Evolutionary conservation across 2,113 vertebrate genomes (phyloP).

Genomic region (Mungos mungo): DNA sequence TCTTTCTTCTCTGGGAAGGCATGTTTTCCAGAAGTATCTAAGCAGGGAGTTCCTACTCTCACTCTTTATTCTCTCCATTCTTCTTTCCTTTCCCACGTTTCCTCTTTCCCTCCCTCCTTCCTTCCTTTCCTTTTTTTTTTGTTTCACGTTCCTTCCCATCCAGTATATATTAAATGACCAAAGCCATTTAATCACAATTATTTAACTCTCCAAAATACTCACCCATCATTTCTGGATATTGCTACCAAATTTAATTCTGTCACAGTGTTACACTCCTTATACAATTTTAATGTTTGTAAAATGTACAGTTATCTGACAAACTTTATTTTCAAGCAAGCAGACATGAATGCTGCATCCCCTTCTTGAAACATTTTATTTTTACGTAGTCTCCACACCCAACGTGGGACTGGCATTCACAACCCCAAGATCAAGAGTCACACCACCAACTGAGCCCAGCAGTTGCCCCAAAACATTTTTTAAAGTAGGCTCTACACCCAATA

Average conservation of each 20-base stretch:
- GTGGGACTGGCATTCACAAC: not conserved
- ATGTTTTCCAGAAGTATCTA: not conserved
- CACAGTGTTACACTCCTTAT: not conserved
- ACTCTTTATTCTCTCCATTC: not conserved
- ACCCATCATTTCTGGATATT: not conserved
- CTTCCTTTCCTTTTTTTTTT: not conserved
- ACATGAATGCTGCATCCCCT: not conserved
- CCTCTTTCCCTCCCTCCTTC: not conserved
- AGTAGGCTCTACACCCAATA: not conserved
- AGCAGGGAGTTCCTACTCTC: not conserved
- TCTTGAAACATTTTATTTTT: constrained; percentile 11
- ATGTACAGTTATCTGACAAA: not conserved
- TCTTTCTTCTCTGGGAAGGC: not conserved
- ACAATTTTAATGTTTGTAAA: constrained; percentile 16
- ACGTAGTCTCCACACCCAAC: not conserved
- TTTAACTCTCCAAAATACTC: not conserved
- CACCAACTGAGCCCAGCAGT: not conserved
- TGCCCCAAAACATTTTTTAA: not conserved
- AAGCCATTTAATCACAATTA: not conserved
- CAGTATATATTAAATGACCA: not conserved
- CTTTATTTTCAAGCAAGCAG: constrained; percentile 14
- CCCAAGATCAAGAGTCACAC: not conserved
- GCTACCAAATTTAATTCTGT: not conserved
- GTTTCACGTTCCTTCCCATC: not conserved
- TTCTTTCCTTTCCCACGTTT: not conserved